phyloP scores from a whole-genome alignment of 2,113 vertebrate genomes.

The Nanorana parkeri region DNA sequence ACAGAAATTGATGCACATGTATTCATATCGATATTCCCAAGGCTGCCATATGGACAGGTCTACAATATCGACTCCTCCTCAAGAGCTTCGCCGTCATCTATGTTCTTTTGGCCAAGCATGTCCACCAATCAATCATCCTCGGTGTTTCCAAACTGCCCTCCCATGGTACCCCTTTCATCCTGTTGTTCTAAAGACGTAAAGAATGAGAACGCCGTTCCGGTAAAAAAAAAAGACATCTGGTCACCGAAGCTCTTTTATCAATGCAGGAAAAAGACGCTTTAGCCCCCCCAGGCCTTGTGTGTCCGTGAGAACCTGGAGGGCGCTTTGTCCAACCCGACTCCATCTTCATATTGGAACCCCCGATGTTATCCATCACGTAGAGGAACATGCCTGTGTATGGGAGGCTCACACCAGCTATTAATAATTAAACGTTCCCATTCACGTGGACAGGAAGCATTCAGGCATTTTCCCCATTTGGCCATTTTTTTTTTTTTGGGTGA shows the following conservation, averaged over 20 bases:
- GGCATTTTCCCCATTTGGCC: slow-evolving; percentile 37
- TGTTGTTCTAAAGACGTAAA: not conserved
- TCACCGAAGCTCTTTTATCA: not conserved
- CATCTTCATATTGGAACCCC: slow-evolving; percentile 36
- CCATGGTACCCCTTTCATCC: not conserved
- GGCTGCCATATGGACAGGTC: no score
- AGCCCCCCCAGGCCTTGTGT: slow-evolving; percentile 2
- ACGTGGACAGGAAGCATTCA: slow-evolving; percentile 52
- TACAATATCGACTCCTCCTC: no score
- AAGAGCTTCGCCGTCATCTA: no score
- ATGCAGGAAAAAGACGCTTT: slow-evolving; percentile 18
- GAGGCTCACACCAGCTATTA: slow-evolving; percentile 38
- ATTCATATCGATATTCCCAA: no score
- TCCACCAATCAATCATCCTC: not conserved
- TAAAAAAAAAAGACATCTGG: slow-evolving; percentile 27
- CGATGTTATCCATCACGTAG: slow-evolving; percentile 34
- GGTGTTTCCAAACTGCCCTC: not conserved
- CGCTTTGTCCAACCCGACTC: slow-evolving; percentile 18
- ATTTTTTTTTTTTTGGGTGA: slow-evolving; percentile 22
- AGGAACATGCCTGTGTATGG: slow-evolving; percentile 4
- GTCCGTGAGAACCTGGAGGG: slow-evolving; percentile 6
- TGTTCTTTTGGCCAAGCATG: not conserved
- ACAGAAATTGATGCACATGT: no score
- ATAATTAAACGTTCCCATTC: slow-evolving; percentile 54
- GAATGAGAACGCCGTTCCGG: not conserved